phyloP scores from a whole-genome alignment of 2,888 invertebrate genomes.

The Eupithecia pulchellata region DNA sequence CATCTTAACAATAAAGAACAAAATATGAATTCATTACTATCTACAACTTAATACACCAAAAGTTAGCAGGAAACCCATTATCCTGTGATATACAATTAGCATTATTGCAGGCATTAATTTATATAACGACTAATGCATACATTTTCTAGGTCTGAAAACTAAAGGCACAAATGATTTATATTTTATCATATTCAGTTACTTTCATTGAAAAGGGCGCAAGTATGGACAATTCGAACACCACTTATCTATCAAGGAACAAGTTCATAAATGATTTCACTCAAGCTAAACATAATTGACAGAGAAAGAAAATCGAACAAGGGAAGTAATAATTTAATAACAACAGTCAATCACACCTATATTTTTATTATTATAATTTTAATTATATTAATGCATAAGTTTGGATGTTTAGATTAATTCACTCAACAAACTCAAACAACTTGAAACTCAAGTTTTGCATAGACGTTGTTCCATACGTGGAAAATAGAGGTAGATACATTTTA shows the following conservation, averaged over 20 bases:
- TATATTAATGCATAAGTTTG: not conserved
- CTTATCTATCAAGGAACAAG: no score
- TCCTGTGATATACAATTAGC: not conserved
- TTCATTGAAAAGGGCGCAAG: not conserved
- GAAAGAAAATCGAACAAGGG: no score
- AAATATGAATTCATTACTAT: not conserved
- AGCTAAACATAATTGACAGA: no score
- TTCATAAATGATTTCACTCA: no score
- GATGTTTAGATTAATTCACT: not conserved
- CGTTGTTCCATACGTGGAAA: not conserved
- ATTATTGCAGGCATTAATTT: not conserved
- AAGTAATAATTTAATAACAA: no score
- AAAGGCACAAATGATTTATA: not conserved
- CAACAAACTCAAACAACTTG: not conserved
- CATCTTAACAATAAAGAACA: not conserved
- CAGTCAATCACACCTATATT: not conserved
- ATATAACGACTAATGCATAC: not conserved
- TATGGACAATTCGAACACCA: not conserved
- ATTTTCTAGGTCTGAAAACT: not conserved
- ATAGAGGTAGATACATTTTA: not conserved
- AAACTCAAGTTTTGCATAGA: not conserved
- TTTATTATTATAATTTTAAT: no score
- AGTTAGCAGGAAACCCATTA: not conserved
- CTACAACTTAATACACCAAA: not conserved
- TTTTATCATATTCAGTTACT: not conserved